Conservation (phyloP, 2,113 vertebrate genomes). For the Sceloporus tristichus region DNA sequence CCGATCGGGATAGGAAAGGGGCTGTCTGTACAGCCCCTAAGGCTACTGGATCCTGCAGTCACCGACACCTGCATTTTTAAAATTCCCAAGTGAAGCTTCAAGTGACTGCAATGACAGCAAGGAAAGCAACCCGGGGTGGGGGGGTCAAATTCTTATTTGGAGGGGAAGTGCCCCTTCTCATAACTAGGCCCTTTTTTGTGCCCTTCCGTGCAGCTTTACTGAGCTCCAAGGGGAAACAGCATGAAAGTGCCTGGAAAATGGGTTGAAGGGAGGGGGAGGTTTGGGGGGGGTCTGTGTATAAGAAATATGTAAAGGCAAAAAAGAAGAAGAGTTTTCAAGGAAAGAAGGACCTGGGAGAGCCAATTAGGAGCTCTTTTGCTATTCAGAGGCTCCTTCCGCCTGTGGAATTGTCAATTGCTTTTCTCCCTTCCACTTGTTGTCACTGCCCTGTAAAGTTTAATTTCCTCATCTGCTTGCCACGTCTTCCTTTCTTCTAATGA, state of each 20-base stretch:
- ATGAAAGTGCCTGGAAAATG: background rate
- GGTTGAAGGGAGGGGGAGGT: background rate
- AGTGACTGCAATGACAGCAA: no score
- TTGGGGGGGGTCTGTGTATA: background rate
- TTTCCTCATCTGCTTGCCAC: background rate
- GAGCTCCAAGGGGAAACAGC: background rate
- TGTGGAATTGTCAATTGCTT: accelerated
- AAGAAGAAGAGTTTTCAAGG: background rate
- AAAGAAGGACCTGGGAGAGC: background rate
- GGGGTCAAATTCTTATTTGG: no score
- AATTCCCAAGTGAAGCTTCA: no score
- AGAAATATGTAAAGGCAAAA: background rate
- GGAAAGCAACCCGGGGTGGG: no score
- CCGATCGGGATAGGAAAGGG: no score
- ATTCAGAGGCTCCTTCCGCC: background rate
- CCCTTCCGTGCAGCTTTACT: background rate
- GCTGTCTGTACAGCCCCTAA: no score
- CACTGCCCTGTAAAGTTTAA: background rate
- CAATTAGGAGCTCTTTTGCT: background rate
- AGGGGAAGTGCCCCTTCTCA: no score
- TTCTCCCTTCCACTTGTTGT: accelerated
- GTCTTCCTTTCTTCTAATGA: conserved; percentile 4
- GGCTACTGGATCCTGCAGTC: no score
- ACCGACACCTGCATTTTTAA: no score
- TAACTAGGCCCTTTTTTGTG: no score